Base-by-base conservation (phyloP, 1,140 invertebrate species). In the Drosophila chauvacae region DNA sequence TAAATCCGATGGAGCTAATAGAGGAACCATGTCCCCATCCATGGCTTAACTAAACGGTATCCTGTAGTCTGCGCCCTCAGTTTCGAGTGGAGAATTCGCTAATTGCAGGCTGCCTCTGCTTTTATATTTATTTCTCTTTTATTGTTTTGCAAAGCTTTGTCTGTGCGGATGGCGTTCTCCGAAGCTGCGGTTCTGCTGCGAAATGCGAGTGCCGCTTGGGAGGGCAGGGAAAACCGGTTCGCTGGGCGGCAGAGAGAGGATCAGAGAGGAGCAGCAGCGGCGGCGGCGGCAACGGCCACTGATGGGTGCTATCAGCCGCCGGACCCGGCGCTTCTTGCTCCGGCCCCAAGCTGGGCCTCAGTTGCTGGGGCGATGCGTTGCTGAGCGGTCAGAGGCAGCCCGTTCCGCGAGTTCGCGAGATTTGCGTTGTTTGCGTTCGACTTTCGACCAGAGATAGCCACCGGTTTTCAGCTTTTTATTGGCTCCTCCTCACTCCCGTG, bases 331-430 rank as follows among this genome's bases (percentile, higher is more conserved):
- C 66, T 70, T 70, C 66, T 68, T 69, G 45, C 35, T 39, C 41
- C 41, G 28, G 59, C 57, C 14, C 56, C 37, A 66, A 51, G 18
- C 37, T 26, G 14, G 39, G 66, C 63, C 23, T 70, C 53, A 72
- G 70, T 73, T 73, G 68, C 53, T 44, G 26, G 37, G 55, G 55
- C 66, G 55, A 60, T 42, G 70, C 66, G 45, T 42, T 72, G 69
- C 55, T 42, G 70, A 73, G 45, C 68, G 70, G 70, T 73, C 69
- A 70, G 41, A 41, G 33, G 18, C 62, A 61, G 61, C 37, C 55
- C 26, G 37, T 39, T 39, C 30, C 44, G 23, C 51, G 6, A 35
- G 53, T 56, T 18, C 39, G 57, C 39, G 51, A 42, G 53, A 18
- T 16, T 47, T 47, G 20, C 28, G 48, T 51, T 51, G 48, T 33